Base-by-base conservation (phyloP, 35 echinoderm and acorn worm genomes). In the Apostichopus parvimensis region DNA sequence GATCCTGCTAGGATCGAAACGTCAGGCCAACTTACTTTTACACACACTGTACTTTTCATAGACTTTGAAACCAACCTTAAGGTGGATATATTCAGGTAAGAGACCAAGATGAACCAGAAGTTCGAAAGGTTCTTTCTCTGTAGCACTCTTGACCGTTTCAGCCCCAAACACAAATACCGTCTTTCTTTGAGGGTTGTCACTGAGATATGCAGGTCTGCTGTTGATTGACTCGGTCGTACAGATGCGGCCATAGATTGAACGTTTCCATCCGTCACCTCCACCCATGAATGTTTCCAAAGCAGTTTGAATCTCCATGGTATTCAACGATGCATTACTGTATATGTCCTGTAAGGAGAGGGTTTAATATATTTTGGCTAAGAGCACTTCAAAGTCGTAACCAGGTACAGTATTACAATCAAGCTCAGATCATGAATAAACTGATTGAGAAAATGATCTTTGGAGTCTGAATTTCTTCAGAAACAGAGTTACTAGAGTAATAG, bases 141-240 rank as follows among this genome's bases (percentile, higher is more conserved):
- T 26, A 9, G 88, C 73, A 9, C 82, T 89, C 52, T 58, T 79
- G 20, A 93, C 92, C 10, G 96, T 95, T 18, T 93, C 91, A 6
- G 96, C 93, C 1, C 96, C 96, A 89, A 98, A 98, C 7, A 98
- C 55, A 79, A 98, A 98, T 0, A 89, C 96, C 6, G 96, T 98
- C 66, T 95, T 98, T 2, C 96, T 87, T n/a, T 88, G 82, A 10
- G 88, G 88, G 13, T 53, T 54, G 70, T 91, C 77, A 4, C 91
- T 93, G 34, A 98, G 54, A 34, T 92, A 90, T 9, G 68, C 82
- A 15, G 93, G 91, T 18, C 54, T 34, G 22, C 62, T 55, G 6
- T 91, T 82, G 54, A 59, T 21, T 71, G 53, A 70, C 14, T 53
- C 54, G 9, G 95, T 95, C 14, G 93, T 95, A 79, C 96, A 98